phyloP scores from a whole-genome alignment of 2,113 vertebrate species.

The Myiozetetes cayanensis region DNA sequence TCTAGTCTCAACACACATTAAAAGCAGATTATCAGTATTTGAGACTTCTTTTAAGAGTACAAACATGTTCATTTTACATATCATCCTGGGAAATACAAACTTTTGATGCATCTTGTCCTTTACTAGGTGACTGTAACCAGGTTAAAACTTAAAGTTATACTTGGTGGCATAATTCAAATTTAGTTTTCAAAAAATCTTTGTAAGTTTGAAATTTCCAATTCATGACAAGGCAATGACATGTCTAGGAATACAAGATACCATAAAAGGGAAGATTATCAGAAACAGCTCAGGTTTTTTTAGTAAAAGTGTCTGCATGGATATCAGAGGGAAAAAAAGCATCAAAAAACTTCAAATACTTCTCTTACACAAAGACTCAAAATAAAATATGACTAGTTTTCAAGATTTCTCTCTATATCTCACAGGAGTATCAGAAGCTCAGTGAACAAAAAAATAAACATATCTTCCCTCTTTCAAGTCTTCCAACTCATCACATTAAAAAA shows the following conservation, averaged over 20 bases:
- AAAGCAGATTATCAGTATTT: background rate
- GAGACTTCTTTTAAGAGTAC: background rate
- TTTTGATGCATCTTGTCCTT: background rate
- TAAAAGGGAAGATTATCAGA: background rate
- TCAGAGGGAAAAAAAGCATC: background rate
- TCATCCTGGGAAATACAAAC: background rate
- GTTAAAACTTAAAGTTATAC: background rate
- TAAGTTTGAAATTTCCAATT: background rate
- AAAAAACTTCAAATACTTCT: background rate
- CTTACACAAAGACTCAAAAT: background rate
- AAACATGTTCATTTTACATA: background rate
- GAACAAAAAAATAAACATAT: background rate
- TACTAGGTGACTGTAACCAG: background rate
- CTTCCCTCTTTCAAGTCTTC: background rate
- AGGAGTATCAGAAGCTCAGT: background rate
- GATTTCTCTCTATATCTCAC: background rate
- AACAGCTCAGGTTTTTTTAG: background rate
- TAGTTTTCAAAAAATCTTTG: background rate
- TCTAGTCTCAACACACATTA: background rate
- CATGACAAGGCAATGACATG: background rate
- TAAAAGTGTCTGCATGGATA: background rate
- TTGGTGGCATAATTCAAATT: background rate
- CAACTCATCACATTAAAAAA: background rate
- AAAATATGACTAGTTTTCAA: background rate
- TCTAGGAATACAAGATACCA: background rate